Percentiles rank a stretch among this genome's conserved stretches.
These are phyloP conservation scores for Garra rufa DNA, from an alignment of 2,113 vertebrate genomes.

Conservation along the genomic window DNA sequence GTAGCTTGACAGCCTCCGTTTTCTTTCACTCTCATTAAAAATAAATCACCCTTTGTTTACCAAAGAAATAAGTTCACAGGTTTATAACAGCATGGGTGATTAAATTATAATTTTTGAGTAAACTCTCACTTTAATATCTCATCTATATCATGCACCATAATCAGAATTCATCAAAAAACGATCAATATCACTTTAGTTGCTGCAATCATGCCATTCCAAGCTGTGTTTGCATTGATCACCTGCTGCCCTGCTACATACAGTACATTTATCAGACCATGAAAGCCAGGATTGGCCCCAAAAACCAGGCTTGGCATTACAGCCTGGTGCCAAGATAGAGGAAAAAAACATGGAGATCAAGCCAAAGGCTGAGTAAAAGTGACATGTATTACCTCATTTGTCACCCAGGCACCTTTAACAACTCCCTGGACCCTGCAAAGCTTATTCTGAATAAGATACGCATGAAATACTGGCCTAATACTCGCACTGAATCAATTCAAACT, in stretches of 20 bases:
- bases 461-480: slow-evolving; percentile 28
- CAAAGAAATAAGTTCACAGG: not conserved
- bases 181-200: not conserved
- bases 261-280: slow-evolving; percentile 50
- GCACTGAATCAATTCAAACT: not conserved
- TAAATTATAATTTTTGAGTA: not conserved
- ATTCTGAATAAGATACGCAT: slow-evolving; percentile 66
- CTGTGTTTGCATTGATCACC: slow-evolving; percentile 18
- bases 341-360: slow-evolving; percentile 69
- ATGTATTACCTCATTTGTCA: slow-evolving; percentile 70
- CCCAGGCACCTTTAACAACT: slow-evolving; percentile 63
- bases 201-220: not conserved
- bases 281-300: slow-evolving; percentile 39
- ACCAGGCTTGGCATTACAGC: slow-evolving; percentile 6
- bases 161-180: not conserved
- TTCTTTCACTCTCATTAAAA: not conserved
- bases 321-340: slow-evolving; percentile 48
- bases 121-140: not conserved
- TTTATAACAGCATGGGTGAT: not conserved
- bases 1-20: not conserved
- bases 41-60: not conserved
- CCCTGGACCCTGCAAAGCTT: slow-evolving; percentile 66
- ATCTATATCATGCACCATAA: not conserved
- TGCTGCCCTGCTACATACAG: not conserved
- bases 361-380: slow-evolving; percentile 65